These are phyloP conservation scores for Panzeria rudis DNA, from an alignment of 2,888 invertebrate species.

Conservation along the genomic window DNA sequence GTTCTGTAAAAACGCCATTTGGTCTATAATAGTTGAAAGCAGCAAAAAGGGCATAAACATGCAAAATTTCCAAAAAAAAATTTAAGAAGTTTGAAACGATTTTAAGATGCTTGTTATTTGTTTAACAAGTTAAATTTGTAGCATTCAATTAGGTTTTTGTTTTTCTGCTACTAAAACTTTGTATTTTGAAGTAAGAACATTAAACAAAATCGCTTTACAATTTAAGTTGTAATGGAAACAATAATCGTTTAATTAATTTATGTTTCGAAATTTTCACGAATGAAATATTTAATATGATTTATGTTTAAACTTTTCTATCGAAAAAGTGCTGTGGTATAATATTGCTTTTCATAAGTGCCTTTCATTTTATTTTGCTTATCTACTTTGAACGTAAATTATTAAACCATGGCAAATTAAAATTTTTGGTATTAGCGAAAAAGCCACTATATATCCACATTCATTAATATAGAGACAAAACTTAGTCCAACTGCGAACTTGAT, in stretches of 20 bases:
- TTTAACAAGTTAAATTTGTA: slow-evolving; percentile 26
- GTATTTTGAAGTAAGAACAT: neutral
- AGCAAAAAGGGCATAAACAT: slow-evolving; percentile 9
- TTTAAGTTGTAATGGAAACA: slow-evolving; percentile 3
- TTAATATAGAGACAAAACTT: too few species aligned
- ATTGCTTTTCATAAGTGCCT: too few species aligned
- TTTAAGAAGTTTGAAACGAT: slow-evolving; percentile 44
- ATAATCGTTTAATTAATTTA: slow-evolving; percentile 1
- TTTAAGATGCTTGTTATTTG: slow-evolving; percentile 57
- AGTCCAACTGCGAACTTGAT: too few species aligned
- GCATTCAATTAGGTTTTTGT: neutral
- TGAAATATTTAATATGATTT: neutral
- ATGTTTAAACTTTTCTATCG: neutral
- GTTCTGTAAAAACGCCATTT: slow-evolving; percentile 51
- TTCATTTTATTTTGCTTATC: too few species aligned
- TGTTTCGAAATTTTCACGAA: neutral
- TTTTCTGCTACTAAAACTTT: slow-evolving; percentile 14
- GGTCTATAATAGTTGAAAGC: slow-evolving; percentile 18
- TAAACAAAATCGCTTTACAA: slow-evolving; percentile 11
- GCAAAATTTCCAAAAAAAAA: slow-evolving; percentile 20
- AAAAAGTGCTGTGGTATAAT: neutral
- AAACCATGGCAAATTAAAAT: too few species aligned
- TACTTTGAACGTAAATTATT: too few species aligned
- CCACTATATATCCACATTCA: too few species aligned
- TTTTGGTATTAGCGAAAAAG: too few species aligned